phyloP scores from a whole-genome alignment of 2,888 invertebrate species.

The Agonum fuliginosum region DNA sequence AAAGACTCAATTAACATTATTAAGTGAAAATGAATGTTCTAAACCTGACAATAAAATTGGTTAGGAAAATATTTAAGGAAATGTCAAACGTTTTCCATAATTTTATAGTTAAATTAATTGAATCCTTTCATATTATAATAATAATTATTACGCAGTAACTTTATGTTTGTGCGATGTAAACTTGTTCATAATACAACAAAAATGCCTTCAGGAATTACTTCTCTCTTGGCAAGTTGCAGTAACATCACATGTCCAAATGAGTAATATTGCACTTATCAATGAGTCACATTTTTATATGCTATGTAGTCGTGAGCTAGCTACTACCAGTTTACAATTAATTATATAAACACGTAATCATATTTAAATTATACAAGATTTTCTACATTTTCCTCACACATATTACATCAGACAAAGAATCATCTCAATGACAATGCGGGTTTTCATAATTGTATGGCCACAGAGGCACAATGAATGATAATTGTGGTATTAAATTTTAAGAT shows the following conservation, averaged over 20 bases:
- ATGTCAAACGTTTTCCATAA: too few species aligned
- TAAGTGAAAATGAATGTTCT: conserved; percentile 4
- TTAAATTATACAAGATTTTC: conserved; percentile 39
- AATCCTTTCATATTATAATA: too few species aligned
- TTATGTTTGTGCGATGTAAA: not conserved
- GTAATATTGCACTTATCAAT: conserved; percentile 36
- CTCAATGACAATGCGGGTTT: too few species aligned
- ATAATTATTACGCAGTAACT: not conserved
- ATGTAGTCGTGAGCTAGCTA: not conserved
- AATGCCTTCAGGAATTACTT: not conserved
- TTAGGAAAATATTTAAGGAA: too few species aligned
- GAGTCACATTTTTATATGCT: conserved; percentile 1
- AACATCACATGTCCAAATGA: conserved; percentile 19
- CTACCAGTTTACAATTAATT: conserved; percentile 28
- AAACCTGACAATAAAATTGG: not conserved
- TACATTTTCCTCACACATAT: not conserved
- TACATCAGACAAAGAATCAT: not conserved
- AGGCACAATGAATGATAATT: too few species aligned
- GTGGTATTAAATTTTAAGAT: too few species aligned
- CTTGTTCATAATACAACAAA: not conserved
- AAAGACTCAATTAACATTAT: conserved; percentile 16
- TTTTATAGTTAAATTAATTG: too few species aligned
- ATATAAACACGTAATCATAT: conserved; percentile 25
- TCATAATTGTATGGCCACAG: not conserved
- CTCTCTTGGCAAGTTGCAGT: not conserved